Conservation (phyloP, 2,113 vertebrate genomes). For the Kryptolebias marmoratus region DNA sequence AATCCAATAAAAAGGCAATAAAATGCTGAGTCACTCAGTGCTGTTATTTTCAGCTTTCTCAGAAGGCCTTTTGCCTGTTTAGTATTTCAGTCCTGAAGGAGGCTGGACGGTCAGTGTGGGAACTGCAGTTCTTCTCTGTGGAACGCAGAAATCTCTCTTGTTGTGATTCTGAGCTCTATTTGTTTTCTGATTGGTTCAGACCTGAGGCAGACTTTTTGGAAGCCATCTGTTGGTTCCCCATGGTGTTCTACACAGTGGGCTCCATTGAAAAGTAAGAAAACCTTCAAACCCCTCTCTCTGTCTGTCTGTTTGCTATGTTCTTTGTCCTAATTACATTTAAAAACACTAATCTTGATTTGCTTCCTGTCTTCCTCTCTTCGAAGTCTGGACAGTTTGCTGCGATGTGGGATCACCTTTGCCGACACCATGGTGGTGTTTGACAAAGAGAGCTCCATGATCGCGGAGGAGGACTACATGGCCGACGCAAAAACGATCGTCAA, state of each 20-base stretch:
- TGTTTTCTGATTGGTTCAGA: slow-evolving; percentile 72
- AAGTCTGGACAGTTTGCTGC: slow-evolving; percentile 85
- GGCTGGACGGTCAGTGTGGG: slow-evolving; percentile 25
- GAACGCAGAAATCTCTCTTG: slow-evolving; percentile 23
- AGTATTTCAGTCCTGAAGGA: slow-evolving; percentile 46
- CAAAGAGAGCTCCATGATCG: slow-evolving; percentile 88
- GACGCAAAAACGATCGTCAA: slow-evolving; percentile 87
- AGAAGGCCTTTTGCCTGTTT: slow-evolving; percentile 44
- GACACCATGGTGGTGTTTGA: slow-evolving; percentile 88
- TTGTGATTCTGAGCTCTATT: slow-evolving; percentile 29
- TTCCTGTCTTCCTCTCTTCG: background rate
- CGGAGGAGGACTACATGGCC: slow-evolving; percentile 88
- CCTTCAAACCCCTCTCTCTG: too few relatives aligned
- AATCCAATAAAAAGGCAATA: slow-evolving; percentile 77
- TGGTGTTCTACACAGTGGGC: slow-evolving; percentile 87
- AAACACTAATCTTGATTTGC: background rate
- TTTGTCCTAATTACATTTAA: too few relatives aligned
- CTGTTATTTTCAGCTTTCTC: slow-evolving; percentile 60
- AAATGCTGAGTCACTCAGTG: slow-evolving; percentile 75
- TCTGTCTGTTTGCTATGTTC: too few relatives aligned
- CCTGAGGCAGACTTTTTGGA: slow-evolving; percentile 86
- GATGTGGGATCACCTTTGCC: slow-evolving; percentile 84
- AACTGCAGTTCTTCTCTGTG: slow-evolving; percentile 34
- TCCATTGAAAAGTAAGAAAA: slow-evolving; percentile 86
- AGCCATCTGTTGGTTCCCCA: slow-evolving; percentile 87